Percentiles rank a stretch among this genome's conserved stretches.
These are phyloP conservation scores for Epiblema foenella DNA, from an alignment of 2,888 invertebrate genomes.

Conservation along the genomic window DNA sequence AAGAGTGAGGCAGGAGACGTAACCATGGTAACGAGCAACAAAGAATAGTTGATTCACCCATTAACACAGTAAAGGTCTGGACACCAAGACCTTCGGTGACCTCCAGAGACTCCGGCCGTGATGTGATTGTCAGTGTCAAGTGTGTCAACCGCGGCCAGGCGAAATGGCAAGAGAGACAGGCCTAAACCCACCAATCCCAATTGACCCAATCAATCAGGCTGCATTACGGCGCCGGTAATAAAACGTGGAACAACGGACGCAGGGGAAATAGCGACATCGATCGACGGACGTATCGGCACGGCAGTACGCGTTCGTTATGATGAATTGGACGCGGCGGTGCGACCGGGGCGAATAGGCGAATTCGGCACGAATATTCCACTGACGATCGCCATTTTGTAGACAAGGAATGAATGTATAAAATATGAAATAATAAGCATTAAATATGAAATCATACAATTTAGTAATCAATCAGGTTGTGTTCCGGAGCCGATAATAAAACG, in stretches of 20 bases:
- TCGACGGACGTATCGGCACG: slow-evolving; percentile 43
- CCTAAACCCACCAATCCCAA: slow-evolving; percentile 7
- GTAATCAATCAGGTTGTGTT: too few species aligned
- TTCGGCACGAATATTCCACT: background rate
- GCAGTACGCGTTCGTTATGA: slow-evolving; percentile 44
- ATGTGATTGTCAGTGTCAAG: too few species aligned
- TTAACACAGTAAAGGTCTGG: too few species aligned
- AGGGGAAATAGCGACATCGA: slow-evolving; percentile 44
- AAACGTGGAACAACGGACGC: slow-evolving; percentile 8
- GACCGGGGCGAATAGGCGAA: slow-evolving; percentile 17
- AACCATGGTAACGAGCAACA: too few species aligned
- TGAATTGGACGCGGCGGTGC: slow-evolving; percentile 33
- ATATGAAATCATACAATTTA: too few species aligned
- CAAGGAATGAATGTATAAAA: background rate
- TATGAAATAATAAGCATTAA: background rate
- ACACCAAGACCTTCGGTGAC: too few species aligned
- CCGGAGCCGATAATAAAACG: too few species aligned
- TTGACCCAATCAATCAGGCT: slow-evolving; percentile 30
- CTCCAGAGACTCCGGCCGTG: too few species aligned
- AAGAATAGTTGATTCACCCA: too few species aligned
- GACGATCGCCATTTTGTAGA: background rate
- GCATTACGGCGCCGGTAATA: slow-evolving; percentile 3
- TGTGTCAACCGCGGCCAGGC: too few species aligned
- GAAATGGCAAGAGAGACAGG: too few species aligned
- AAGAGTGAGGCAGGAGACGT: too few species aligned